Base-by-base conservation (phyloP, 2,797 vertebrate species). In the Coluber constrictor region DNA sequence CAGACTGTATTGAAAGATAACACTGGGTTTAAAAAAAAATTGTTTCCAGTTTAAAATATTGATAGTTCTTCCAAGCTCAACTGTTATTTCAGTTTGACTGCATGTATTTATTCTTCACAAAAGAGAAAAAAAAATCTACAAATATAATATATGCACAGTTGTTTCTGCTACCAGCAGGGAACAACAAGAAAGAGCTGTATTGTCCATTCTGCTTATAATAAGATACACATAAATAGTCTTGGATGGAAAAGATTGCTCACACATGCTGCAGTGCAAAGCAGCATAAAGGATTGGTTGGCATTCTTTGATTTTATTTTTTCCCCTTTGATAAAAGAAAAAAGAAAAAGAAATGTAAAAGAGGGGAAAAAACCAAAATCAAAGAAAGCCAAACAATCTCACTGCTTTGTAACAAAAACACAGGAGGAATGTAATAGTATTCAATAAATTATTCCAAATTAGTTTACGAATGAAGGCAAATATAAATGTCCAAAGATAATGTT, bases 251-350 rank as follows among this genome's bases (percentile, higher is more conserved):
- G 91, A 93, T 95, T 96, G 94, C 23, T 94, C 92, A 29, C 0
- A 9, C 0, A 1, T 57, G 15, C 55, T 0, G 3, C 74, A 47
- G 92, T 9, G 86, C 93, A 92, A 55, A 74, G 90, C 32, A 16
- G n/a, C n/a, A 70, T 70, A 70, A 70, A 70, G 11, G 18, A 18
- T 56, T 27, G 51, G 93, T 93, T 90, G 15, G 92, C 95, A 94
- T 96, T 96, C 94, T 95, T 43, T 93, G 92, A 92, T 97, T 95
- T 95, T 94, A 70, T 95, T 91, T 95, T 94, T 74, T 70, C 66
- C 93, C 95, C 79, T 60, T 57, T 96, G 61, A 89, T 86, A 25
- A 90, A 51, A 32, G 2, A 37, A 37, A 37, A 55, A 43, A 37
- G 4, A 88, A 20, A 93, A 93, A 95, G 93, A 92, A 94, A 95